Base-by-base conservation (phyloP, 2,797 vertebrate genomes). In the Cossypha niveicapilla region DNA sequence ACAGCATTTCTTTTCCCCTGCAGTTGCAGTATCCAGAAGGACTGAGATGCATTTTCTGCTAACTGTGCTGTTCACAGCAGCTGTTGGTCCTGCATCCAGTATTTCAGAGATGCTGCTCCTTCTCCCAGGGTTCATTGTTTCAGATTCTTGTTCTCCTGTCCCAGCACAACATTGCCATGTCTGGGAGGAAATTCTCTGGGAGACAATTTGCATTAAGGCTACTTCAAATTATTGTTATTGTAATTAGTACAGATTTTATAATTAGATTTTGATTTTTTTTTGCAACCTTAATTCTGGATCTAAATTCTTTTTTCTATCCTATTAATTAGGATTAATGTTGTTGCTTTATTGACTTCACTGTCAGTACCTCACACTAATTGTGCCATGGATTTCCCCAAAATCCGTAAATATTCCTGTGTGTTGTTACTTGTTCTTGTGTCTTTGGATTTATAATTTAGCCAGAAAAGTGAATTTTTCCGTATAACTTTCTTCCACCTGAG, bases 21-120 rank as follows among this genome's bases (percentile, higher is more conserved):
- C 37, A 14, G 34, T 0, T 50, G 17, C 28, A 15, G n/a, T 35
- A 6, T 30, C 35, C 3, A 0, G 3, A 74, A 86, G 6, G 18
- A 32, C 30, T 61, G 4, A 82, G 65, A 13, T 13, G 47, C 1
- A 0, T 41, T 67, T 63, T 71, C 9, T 72, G 28, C 2, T 57
- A 34, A 13, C 41, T 5, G 2, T 28, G 7, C 47, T 42, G 53
- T n/a, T 34, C 7, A 18, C 9, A 44, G 66, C 62, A 71, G 53
- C 73, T n/a, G 42, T 3, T 7, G 3, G 17, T 45, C 22, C 47
- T 53, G 32, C 72, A 34, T 27, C 35, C 63, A 6, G 13, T 11
- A 9, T 65, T 62, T 53, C 67, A 25, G 10, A 88, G 88, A 2
- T 78, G 58, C 45, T 75, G 0, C 71, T 39, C 10, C 9, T 72